Evolutionary conservation across 2,113 vertebrate genomes (phyloP).

Genomic region (Zootoca vivipara): DNA sequence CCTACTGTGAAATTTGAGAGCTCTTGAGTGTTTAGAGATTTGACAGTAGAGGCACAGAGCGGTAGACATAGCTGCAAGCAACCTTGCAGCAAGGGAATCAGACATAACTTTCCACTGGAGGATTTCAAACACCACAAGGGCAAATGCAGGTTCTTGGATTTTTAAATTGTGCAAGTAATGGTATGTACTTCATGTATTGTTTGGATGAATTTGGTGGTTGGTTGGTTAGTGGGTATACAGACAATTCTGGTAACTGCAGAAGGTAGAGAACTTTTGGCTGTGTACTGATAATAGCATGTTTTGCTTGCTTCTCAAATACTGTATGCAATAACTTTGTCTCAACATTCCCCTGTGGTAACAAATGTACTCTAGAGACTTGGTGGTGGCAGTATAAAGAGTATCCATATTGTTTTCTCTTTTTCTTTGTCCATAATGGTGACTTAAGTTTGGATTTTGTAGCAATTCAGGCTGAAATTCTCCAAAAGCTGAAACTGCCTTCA

Average conservation of each 20-base stretch:
- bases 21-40: neutral
- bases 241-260: accelerated
- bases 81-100: neutral
- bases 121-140: neutral
- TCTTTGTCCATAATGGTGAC: too few species aligned
- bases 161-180: slow-evolving; percentile 53
- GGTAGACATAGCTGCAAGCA: slow-evolving; percentile 23
- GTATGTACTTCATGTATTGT: neutral
- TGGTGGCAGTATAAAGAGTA: neutral
- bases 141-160: slow-evolving; percentile 51
- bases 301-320: neutral
- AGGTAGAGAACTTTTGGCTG: neutral
- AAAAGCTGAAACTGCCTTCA: neutral
- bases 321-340: neutral
- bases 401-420: too few species aligned
- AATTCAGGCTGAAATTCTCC: neutral
- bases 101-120: neutral
- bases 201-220: too few species aligned
- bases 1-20: slow-evolving; percentile 22
- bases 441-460: neutral
- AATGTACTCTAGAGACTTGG: neutral
- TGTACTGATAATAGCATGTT: accelerated
- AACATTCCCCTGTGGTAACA: neutral
- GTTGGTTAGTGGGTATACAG: neutral
- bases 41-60: neutral